These are phyloP conservation scores for Microctenopoma stevenorrisi DNA, from an alignment of 2,797 vertebrate species.

Conservation along the genomic window DNA sequence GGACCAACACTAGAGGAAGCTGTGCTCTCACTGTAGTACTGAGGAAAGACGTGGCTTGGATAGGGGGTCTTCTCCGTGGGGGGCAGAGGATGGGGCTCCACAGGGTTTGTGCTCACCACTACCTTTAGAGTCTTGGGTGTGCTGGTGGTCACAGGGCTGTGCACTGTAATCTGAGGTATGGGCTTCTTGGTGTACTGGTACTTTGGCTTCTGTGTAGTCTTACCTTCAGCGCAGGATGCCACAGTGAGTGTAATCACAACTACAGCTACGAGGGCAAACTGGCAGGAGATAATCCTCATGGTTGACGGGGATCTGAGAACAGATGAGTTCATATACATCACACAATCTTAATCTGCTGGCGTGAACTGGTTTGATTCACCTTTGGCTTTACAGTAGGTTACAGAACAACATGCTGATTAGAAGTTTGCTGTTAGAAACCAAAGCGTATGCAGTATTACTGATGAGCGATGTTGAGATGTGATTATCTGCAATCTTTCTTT, in stretches of 20 bases:
- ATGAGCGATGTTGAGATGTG: neutral
- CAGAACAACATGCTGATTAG: slow-evolving; percentile 1
- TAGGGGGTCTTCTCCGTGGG: slow-evolving; percentile 67
- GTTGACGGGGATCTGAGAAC: slow-evolving; percentile 69
- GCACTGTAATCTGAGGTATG: slow-evolving; percentile 68
- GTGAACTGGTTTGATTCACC: neutral
- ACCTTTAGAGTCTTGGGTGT: slow-evolving; percentile 63
- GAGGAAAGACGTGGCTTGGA: slow-evolving; percentile 56
- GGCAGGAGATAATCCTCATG: slow-evolving; percentile 75
- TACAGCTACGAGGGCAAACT: slow-evolving; percentile 52
- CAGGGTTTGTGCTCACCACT: slow-evolving; percentile 57
- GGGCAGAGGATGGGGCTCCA: slow-evolving; percentile 54
- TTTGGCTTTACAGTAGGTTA: neutral
- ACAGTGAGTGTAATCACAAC: slow-evolving; percentile 69
- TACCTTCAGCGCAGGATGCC: slow-evolving; percentile 67
- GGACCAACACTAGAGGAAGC: slow-evolving; percentile 69
- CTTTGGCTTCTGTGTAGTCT: slow-evolving; percentile 88
- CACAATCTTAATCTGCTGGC: neutral
- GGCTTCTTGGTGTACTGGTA: slow-evolving; percentile 91
- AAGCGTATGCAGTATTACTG: neutral
- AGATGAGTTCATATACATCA: slow-evolving; percentile 17
- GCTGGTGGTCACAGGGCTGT: slow-evolving; percentile 68
- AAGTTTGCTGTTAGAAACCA: slow-evolving; percentile 2
- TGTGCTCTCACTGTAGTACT: slow-evolving; percentile 65
- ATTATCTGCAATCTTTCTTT: neutral